Evolutionary conservation across 2,797 vertebrate genomes (phyloP).

Genomic region (Aphelocoma californica): DNA sequence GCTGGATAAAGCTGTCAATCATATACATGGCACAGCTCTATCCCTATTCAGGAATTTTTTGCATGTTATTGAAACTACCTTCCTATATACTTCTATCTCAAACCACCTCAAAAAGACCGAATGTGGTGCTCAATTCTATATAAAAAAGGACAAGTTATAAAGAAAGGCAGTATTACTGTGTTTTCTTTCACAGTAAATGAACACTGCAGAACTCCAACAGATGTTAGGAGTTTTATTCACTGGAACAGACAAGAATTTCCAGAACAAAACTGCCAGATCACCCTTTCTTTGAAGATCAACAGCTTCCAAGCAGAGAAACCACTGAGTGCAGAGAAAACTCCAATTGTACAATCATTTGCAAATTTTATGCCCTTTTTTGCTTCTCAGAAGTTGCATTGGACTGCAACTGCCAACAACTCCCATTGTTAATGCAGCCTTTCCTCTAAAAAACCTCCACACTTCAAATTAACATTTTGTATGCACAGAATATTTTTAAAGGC

Average conservation of each 20-base stretch:
- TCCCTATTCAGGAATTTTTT: neutral
- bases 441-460: fast-evolving
- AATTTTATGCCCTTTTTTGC: neutral
- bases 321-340: neutral
- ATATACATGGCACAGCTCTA: neutral
- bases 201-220: neutral
- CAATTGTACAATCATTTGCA: neutral
- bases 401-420: neutral
- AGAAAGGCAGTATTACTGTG: neutral
- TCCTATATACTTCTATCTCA: neutral
- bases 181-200: neutral
- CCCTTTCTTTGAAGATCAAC: neutral
- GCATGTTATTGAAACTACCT: neutral
- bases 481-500: neutral
- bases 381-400: neutral
- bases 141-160: neutral
- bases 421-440: neutral
- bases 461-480: neutral
- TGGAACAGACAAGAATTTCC: neutral
- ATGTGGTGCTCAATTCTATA: neutral
- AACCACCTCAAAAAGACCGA: neutral
- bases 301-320: neutral
- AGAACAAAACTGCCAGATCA: neutral
- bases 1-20: neutral
- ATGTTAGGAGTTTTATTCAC: neutral